Conservation (phyloP, 2,888 invertebrate genomes). For the Drosophila mulleri region DNA sequence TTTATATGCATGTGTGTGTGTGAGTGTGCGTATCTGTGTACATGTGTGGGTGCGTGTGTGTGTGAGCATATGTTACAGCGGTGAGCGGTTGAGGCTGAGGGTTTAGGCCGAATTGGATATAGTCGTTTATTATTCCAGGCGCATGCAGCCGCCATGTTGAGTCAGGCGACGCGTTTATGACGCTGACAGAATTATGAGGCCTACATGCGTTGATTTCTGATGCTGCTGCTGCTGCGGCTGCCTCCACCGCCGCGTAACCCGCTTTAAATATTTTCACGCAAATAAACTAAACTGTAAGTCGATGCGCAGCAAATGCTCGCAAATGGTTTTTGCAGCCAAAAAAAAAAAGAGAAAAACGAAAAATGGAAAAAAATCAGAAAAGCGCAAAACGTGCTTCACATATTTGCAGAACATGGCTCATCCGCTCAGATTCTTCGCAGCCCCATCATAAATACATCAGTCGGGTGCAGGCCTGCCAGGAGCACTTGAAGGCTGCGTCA, state of each 20-base stretch:
- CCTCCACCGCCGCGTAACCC: constrained; percentile 32
- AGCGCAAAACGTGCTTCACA: constrained; percentile 81
- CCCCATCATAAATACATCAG: constrained; percentile 77
- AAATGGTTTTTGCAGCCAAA: constrained; percentile 68
- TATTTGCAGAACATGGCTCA: constrained; percentile 45
- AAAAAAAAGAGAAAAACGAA: not conserved
- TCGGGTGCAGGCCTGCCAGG: constrained; percentile 46
- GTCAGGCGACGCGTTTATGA: constrained; percentile 80
- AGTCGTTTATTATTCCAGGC: constrained; percentile 77
- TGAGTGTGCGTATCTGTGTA: not conserved
- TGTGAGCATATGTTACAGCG: constrained; percentile 45
- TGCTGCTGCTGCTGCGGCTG: constrained; percentile 24
- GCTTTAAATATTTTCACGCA: constrained; percentile 79
- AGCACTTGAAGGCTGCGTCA: constrained; percentile 60
- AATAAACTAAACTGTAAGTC: constrained; percentile 78
- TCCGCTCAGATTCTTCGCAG: constrained; percentile 16
- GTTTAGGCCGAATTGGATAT: constrained; percentile 44
- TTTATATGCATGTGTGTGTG: not conserved
- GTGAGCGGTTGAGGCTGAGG: constrained; percentile 15
- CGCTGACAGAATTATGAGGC: constrained; percentile 82
- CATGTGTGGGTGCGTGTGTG: constrained; percentile 27
- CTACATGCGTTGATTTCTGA: constrained; percentile 77
- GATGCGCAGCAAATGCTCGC: constrained; percentile 43
- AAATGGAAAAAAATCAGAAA: constrained; percentile 51
- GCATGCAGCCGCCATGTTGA: constrained; percentile 71